These are phyloP conservation scores for Actenoides lindsayi DNA, from an alignment of 2,113 vertebrate genomes.

Conservation along the genomic window DNA sequence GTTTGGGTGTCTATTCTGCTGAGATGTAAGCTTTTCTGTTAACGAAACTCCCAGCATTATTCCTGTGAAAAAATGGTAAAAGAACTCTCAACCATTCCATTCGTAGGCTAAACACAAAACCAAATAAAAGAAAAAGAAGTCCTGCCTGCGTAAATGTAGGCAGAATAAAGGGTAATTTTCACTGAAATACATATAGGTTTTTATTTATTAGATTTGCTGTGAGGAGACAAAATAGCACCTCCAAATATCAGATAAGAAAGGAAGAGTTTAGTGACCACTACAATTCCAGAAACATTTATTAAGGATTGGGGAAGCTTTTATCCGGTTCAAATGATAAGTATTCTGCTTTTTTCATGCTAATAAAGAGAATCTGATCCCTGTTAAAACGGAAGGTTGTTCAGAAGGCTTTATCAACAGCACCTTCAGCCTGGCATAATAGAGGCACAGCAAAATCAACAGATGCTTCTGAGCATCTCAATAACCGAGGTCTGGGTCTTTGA, in stretches of 20 bases:
- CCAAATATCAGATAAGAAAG: background rate
- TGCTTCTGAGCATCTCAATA: conserved; percentile 17
- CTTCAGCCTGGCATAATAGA: conserved; percentile 17
- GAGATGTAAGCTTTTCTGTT: conserved; percentile 8
- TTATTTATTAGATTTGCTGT: background rate
- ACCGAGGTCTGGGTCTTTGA: background rate
- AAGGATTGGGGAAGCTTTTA: background rate
- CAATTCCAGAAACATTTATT: background rate
- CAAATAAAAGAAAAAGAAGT: background rate
- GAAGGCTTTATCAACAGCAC: conserved; percentile 15
- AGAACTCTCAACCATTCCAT: background rate
- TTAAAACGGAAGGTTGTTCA: background rate
- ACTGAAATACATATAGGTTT: background rate
- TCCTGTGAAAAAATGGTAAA: background rate
- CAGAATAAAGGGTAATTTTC: background rate
- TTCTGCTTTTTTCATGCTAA: conserved; percentile 32
- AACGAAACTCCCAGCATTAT: background rate
- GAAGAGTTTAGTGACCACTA: background rate
- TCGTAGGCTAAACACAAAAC: background rate
- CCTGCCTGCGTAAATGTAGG: background rate
- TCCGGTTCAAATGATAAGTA: background rate
- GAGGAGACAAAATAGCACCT: background rate
- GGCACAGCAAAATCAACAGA: conserved; percentile 41
- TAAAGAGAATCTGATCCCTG: background rate
- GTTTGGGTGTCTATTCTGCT: conserved; percentile 1